phyloP scores from a whole-genome alignment of 1,140 invertebrate genomes.

The Listronotus bonariensis region DNA sequence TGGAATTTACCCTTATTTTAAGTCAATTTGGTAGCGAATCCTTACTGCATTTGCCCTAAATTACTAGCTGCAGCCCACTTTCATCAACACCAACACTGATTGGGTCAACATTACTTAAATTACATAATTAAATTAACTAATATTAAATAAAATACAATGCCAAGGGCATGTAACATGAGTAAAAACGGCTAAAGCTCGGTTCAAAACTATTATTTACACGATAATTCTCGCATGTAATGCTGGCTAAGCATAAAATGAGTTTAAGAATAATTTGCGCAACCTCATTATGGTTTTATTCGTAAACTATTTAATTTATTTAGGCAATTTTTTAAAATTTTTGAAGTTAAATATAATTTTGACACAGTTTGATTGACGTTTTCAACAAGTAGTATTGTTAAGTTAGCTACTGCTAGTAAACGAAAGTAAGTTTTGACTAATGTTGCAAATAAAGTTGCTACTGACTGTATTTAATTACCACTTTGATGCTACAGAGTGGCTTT shows the following conservation, averaged over 20 bases:
- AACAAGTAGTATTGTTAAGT: too few species aligned
- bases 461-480: too few species aligned
- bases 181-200: background rate
- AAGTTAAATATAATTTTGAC: too few species aligned
- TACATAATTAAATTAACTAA: slow-evolving; percentile 15
- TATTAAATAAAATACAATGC: background rate
- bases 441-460: too few species aligned
- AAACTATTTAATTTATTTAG: too few species aligned
- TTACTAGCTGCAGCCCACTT: background rate
- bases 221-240: background rate
- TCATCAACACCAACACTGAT: background rate
- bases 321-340: too few species aligned
- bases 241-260: background rate
- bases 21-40: background rate
- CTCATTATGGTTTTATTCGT: background rate
- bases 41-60: background rate
- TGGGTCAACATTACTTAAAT: slow-evolving; percentile 5
- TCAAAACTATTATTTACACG: background rate
- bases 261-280: slow-evolving; percentile 1
- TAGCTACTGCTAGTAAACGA: too few species aligned
- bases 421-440: too few species aligned
- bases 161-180: background rate
- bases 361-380: too few species aligned
- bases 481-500: too few species aligned
- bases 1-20: background rate